A percentile compares a stretch with the other conserved stretches of the same genome.
These are phyloP conservation scores for Nesogale talazaci DNA, from an alignment of 2,113 vertebrate genomes.

Conservation along the genomic window DNA sequence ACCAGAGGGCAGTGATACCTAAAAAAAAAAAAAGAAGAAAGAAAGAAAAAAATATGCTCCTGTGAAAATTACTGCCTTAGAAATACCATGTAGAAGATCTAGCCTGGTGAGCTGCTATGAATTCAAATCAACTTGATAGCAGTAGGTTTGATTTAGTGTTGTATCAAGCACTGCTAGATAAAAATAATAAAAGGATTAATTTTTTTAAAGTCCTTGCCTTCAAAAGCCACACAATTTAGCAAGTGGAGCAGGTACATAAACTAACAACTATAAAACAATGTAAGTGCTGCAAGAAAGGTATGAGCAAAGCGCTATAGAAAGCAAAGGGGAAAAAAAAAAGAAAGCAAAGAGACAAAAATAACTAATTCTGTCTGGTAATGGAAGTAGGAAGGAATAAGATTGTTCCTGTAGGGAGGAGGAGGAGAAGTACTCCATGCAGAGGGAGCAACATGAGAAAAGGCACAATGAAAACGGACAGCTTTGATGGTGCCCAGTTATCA, in stretches of 20 bases:
- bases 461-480: constrained; percentile 11
- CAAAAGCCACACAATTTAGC: constrained; percentile 29
- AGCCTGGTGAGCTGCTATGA: not conserved
- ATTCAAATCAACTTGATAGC: not conserved
- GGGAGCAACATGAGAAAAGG: constrained; percentile 10
- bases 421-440: constrained; percentile 52
- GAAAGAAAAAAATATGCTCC: not conserved
- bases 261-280: constrained; percentile 19
- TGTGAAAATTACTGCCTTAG: not conserved
- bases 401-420: constrained; percentile 26
- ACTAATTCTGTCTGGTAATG: constrained; percentile 46
- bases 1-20: too few species aligned
- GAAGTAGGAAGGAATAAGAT: constrained; percentile 28
- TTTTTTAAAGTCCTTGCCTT: not conserved
- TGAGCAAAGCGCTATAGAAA: constrained; percentile 6
- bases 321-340: not conserved
- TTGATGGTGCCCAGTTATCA: too few species aligned
- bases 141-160: not conserved
- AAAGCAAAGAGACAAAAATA: not conserved
- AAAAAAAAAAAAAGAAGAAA: too few species aligned
- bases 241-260: not conserved
- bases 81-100: not conserved
- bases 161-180: not conserved
- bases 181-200: constrained; percentile 45
- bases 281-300: constrained; percentile 13